Percentiles rank a stretch among this genome's conserved stretches.
Conservation (phyloP, 2,888 invertebrate genomes). For the Palloptera scutellata region DNA sequence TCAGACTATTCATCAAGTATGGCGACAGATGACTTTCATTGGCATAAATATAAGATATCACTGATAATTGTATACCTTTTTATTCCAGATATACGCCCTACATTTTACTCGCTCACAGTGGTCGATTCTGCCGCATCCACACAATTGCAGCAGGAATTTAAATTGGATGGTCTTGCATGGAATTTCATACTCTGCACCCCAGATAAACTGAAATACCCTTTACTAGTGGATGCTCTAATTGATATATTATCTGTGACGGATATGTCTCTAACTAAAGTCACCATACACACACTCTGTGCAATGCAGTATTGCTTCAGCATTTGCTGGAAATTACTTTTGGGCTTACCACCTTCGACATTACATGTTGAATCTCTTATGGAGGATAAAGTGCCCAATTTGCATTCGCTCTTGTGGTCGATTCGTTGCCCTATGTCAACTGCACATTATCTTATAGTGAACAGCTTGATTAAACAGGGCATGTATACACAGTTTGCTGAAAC, state of each 20-base stretch:
- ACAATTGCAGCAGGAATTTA: slow-evolving; percentile 76
- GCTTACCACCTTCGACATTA: slow-evolving; percentile 88
- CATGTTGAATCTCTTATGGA: slow-evolving; percentile 84
- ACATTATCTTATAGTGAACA: slow-evolving; percentile 87
- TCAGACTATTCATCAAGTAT: slow-evolving; percentile 60
- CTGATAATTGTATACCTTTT: slow-evolving; percentile 7
- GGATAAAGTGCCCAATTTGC: slow-evolving; percentile 76
- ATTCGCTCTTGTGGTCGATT: slow-evolving; percentile 90
- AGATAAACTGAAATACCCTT: slow-evolving; percentile 88
- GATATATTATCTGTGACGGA: slow-evolving; percentile 84
- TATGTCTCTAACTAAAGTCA: slow-evolving; percentile 66
- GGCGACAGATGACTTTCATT: slow-evolving; percentile 24
- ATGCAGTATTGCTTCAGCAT: slow-evolving; percentile 87
- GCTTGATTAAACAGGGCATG: slow-evolving; percentile 88
- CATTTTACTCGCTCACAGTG: slow-evolving; percentile 89
- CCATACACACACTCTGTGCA: slow-evolving; percentile 74
- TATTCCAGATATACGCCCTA: slow-evolving; percentile 77
- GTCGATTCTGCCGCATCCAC: slow-evolving; percentile 67
- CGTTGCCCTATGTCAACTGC: slow-evolving; percentile 82
- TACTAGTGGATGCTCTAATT: slow-evolving; percentile 85
- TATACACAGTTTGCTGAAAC: slow-evolving; percentile 75
- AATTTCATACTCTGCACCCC: slow-evolving; percentile 93
- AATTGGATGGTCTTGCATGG: slow-evolving; percentile 90
- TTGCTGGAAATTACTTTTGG: slow-evolving; percentile 74
- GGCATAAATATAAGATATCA: background rate